Evolutionary conservation across 2,888 invertebrate species (phyloP).

Genomic region (Rhyacophila evoluta): DNA sequence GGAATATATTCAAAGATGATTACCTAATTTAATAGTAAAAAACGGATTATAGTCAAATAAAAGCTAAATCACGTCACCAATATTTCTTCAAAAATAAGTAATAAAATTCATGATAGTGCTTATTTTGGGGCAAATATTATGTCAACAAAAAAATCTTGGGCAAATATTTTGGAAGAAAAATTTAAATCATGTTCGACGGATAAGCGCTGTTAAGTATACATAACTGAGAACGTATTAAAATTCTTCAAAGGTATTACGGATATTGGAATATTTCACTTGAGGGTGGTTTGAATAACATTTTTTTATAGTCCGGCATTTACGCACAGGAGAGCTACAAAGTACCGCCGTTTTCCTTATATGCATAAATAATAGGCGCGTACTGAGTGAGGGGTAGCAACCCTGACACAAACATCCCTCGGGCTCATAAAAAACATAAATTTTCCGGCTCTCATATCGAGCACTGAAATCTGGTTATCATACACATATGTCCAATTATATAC

Average conservation of each 20-base stretch:
- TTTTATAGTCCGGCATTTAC: slow-evolving; percentile 12
- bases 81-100: too few relatives aligned
- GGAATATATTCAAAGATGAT: too few relatives aligned
- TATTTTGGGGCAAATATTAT: too few relatives aligned
- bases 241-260: neutral
- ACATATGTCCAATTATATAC: slow-evolving; percentile 16
- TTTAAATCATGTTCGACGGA: neutral
- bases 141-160: neutral
- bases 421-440: slow-evolving; percentile 25
- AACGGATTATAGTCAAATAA: too few relatives aligned
- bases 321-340: slow-evolving; percentile 6
- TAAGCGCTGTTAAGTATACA: neutral
- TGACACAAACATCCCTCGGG: slow-evolving; percentile 28
- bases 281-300: neutral
- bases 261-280: neutral
- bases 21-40: too few relatives aligned
- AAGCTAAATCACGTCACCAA: too few relatives aligned
- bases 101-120: too few relatives aligned
- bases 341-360: slow-evolving; percentile 20
- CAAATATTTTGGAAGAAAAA: neutral
- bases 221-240: neutral
- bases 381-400: neutral
- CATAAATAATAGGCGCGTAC: slow-evolving; percentile 30
- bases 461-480: slow-evolving; percentile 17
- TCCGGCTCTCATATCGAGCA: neutral